Conservation (phyloP, 2,888 invertebrate species). For the Ectemnius continuus region DNA sequence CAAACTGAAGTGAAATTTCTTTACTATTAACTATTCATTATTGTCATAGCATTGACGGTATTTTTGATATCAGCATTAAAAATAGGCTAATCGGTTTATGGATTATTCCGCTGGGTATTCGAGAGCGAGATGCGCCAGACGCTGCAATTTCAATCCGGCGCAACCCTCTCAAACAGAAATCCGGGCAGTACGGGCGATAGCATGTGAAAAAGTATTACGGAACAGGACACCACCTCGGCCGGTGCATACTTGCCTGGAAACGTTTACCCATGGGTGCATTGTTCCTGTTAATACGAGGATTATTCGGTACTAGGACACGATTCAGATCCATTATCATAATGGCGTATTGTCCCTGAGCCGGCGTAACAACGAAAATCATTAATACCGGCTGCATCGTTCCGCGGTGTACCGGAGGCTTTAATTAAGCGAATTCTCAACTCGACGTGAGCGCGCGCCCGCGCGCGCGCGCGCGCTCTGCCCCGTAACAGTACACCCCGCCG, state of each 20-base stretch:
- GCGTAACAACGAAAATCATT: conserved; percentile 38
- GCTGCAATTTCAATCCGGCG: too few relatives aligned
- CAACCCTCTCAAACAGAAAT: too few relatives aligned
- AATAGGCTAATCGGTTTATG: too few relatives aligned
- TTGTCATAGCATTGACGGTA: too few relatives aligned
- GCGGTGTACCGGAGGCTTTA: conserved; percentile 26
- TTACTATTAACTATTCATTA: too few relatives aligned
- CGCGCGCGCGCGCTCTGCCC: background rate
- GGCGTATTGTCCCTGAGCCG: conserved; percentile 26
- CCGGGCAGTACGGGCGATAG: too few relatives aligned
- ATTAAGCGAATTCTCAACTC: conserved; percentile 39
- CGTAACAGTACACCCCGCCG: conserved; percentile 3
- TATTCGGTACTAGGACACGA: background rate
- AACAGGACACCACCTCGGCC: too few relatives aligned
- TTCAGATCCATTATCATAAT: conserved; percentile 16
- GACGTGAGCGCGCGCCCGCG: background rate
- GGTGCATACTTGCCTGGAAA: background rate
- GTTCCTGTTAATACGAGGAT: background rate
- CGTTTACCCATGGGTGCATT: background rate
- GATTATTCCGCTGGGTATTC: too few relatives aligned
- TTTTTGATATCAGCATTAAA: too few relatives aligned
- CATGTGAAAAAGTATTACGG: too few relatives aligned
- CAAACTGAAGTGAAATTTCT: too few relatives aligned
- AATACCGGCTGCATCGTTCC: conserved; percentile 29
- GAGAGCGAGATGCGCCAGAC: too few relatives aligned